Evolutionary conservation across 2,888 invertebrate genomes (phyloP), one percentile per base, ranked within the genome.

Genomic region (Limenitis camilla): DNA sequence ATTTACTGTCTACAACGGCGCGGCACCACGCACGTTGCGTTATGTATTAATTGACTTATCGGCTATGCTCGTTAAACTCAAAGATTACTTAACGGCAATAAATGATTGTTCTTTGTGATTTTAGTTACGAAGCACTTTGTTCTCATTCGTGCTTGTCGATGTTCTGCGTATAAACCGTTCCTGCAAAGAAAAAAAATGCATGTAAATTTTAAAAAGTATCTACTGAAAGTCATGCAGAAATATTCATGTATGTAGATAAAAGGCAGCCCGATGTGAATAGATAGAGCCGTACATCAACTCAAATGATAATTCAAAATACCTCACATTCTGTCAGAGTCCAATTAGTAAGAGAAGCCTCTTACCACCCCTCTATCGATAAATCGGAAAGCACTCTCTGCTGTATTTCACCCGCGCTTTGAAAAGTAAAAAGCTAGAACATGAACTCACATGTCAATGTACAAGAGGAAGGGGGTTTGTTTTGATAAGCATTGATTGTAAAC

Each of bases 111-210:
- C 73, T 62, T 71, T 64, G 62, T 59, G 66, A 60, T 52, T 66
- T 71, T 66, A 74, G 76, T 69, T 77, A 76, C 66, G 65, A 52
- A 68, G 76, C 82, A 82, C 83, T 68, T 66, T 71, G 68, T 69
- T 71, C 74, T 78, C 72, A 76, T 74, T 72, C 69, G 72, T 71
- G 65, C 68, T 65, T 68, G 72, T 72, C 68, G 71, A 73, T 78
- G 71, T 68, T 78, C 74, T 71, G 74, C 75, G 74, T 78, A 74
- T 74, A 73, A 76, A 77, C 71, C 76, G 78, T 78, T 78, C 81
- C 86, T 86, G 85, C 59, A 81, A 64, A 58, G 78, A 68, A 52
- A 19, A 50, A 75, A 75, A 65, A 64, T 27, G 47, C 29, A 40
- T 46, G 41, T 61, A 40, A 58, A 46, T 54, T 42, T 43, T 35